phyloP scores from a whole-genome alignment of 2,797 vertebrate genomes.

The Sebastes goodei region DNA sequence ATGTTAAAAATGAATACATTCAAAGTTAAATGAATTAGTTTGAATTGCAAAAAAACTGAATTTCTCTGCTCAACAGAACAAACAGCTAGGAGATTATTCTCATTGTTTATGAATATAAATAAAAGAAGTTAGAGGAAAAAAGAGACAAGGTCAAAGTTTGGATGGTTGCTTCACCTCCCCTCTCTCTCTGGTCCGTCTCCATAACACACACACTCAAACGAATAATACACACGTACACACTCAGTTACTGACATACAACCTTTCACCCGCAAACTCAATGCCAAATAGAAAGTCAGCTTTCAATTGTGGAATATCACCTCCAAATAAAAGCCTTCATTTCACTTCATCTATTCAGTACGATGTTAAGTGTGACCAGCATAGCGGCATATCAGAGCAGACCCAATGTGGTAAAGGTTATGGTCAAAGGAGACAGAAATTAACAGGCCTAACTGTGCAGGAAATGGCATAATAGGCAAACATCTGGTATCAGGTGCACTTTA shows the following conservation, averaged over 20 bases:
- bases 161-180: neutral
- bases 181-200: neutral
- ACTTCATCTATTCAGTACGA: neutral
- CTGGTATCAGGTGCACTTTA: neutral
- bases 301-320: neutral
- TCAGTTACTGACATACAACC: neutral
- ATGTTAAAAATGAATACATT: neutral
- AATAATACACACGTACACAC: neutral
- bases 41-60: neutral
- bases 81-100: neutral
- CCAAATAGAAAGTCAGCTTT: neutral
- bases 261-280: neutral
- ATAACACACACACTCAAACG: neutral
- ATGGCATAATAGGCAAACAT: neutral
- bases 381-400: neutral
- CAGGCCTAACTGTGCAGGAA: neutral
- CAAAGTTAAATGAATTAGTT: slow-evolving; percentile 4
- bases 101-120: neutral
- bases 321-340: slow-evolving; percentile 6
- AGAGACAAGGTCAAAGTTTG: neutral
- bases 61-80: neutral
- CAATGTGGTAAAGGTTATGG: neutral
- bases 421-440: neutral
- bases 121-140: neutral
- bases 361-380: neutral